A percentile compares a stretch with the other conserved stretches of the same genome.
These are phyloP conservation scores for Bubalus kerabau DNA, from an alignment of 2,113 vertebrate species.

Conservation along the genomic window DNA sequence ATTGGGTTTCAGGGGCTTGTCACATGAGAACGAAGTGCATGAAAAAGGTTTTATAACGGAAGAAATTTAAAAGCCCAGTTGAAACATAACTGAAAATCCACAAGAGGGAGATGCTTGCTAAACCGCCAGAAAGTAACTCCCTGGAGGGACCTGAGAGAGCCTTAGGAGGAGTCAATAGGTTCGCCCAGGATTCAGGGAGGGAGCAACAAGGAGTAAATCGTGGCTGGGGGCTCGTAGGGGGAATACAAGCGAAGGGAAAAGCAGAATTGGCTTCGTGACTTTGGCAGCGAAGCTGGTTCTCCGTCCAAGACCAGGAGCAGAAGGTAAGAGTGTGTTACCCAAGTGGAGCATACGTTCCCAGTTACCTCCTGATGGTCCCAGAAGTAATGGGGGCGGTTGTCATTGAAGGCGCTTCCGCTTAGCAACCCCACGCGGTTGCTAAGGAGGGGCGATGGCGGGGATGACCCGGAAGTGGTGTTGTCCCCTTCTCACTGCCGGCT, in stretches of 20 bases:
- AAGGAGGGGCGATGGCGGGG: constrained; percentile 42
- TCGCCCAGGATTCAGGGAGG: neutral
- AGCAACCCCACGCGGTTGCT: constrained; percentile 81
- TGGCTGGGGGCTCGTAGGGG: neutral
- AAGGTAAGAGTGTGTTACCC: neutral
- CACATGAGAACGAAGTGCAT: neutral
- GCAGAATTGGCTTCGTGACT: neutral
- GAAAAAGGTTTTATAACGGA: neutral
- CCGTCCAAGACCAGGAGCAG: neutral
- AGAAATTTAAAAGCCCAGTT: neutral
- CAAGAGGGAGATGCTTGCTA: constrained; percentile 67
- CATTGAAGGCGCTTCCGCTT: constrained; percentile 73
- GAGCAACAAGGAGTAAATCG: neutral
- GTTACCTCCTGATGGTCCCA: neutral
- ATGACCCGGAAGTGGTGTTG: constrained; percentile 64
- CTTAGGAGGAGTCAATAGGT: neutral
- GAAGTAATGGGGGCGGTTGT: neutral
- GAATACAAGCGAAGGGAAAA: neutral
- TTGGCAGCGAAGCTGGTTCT: neutral
- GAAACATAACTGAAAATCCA: constrained; percentile 50
- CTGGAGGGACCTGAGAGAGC: neutral
- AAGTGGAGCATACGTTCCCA: neutral
- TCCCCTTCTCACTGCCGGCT: neutral
- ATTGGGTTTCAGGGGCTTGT: neutral
- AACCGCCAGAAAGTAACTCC: neutral